Base-by-base conservation (phyloP, 2,888 invertebrate species). In the Merodon equestris region DNA sequence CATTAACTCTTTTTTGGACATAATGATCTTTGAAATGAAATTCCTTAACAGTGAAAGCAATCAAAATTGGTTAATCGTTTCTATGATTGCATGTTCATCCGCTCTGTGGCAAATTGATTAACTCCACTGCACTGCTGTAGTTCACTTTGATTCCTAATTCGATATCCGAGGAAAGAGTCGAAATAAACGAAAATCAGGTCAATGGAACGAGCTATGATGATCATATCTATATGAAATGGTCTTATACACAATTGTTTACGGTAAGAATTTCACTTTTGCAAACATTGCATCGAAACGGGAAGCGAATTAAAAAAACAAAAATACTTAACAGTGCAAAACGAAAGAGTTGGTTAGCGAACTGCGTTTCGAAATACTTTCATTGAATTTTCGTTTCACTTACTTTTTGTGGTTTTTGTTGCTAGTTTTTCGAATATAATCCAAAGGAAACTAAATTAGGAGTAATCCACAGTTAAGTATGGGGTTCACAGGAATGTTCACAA, bases 321-420 rank as follows among this genome's bases (percentile, higher is more conserved):
- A 47, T 53, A 50, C 17, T 51, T 27, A 18, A 1, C 50, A 45
- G 12, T 9, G 12, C 10, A 38, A 64, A 42, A 66, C 76, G 38
- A 76, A 81, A 76, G 71, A 76, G 76, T 48, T 63, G 61, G 34
- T 5, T 0, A 13, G 40, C 67, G 50, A 81, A 81, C 71, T 57
- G 48, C 53, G 18, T 56, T 14, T 38, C 17, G n/a, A 1, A 15
- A 15, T 40, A 1, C 7, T 60, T 50, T 14, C 15, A 27, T 34
- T 61, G n/a, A 9, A 12, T 56, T 19, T 17, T 36, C 45, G 18
- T 66, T 68, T 13, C 47, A 63, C 84, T 84, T 82, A 84, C 84
- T 74, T 84, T 40, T 10, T 3, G 3, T 83, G 83, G 82, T 58
- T 70, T 42, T 10, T 36, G 42, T 45, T 50, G 38, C 58, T 9